Evolutionary conservation across 2,888 invertebrate genomes (phyloP).

Genomic region (Monoplex corrugatus): DNA sequence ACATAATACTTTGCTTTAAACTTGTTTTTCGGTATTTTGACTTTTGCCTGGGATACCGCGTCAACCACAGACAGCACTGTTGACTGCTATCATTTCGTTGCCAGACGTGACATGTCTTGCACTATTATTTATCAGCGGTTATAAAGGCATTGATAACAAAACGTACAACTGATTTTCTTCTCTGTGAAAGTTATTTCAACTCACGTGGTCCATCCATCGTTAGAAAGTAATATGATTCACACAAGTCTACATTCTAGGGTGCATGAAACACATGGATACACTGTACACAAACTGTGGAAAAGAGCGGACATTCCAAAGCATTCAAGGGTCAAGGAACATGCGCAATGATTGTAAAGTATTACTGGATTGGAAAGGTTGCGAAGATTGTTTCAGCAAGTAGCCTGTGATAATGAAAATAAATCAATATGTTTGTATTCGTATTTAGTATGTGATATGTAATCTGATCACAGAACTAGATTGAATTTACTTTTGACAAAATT

Average conservation of each 20-base stretch:
- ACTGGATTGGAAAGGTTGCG: constrained; percentile 19
- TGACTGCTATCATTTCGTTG: too few relatives aligned
- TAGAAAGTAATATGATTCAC: not conserved
- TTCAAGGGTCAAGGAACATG: constrained; percentile 12
- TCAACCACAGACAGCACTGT: too few relatives aligned
- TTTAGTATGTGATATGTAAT: not conserved
- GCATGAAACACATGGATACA: constrained; percentile 44
- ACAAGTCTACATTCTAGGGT: constrained; percentile 28
- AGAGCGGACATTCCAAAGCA: constrained; percentile 43
- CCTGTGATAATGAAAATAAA: not conserved
- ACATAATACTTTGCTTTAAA: too few relatives aligned
- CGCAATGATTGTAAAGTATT: not conserved
- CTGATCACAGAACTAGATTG: not conserved
- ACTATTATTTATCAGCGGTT: not conserved
- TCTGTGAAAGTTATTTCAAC: not conserved
- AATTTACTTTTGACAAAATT: not conserved
- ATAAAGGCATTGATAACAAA: not conserved
- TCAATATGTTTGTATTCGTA: too few relatives aligned
- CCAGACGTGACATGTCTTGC: constrained; percentile 32
- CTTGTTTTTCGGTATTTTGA: too few relatives aligned
- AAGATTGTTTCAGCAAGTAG: not conserved
- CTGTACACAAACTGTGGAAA: constrained; percentile 33
- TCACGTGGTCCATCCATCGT: constrained; percentile 30
- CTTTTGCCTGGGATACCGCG: too few relatives aligned
- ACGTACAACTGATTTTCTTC: not conserved